Evolutionary conservation across 37 sponge, comb jelly and placozoan genomes (phyloP).

Genomic region (Agelas oroides): DNA sequence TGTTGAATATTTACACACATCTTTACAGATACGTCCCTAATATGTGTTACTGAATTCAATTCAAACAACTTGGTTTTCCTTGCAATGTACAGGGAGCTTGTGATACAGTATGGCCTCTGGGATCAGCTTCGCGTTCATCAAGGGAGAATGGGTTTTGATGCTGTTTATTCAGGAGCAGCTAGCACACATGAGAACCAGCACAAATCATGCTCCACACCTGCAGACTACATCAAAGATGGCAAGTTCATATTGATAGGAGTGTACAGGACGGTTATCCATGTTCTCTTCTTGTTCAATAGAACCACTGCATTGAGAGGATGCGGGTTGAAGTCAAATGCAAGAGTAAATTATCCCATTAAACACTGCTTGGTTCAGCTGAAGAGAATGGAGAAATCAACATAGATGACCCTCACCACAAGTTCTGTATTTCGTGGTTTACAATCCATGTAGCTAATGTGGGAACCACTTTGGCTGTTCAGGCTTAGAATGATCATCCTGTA

Average conservation of each 20-base stretch:
- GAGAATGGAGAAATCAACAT: constrained; percentile 28
- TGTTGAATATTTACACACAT: constrained; percentile 31
- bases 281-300: background rate
- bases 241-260: background rate
- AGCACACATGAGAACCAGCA: constrained; percentile 40
- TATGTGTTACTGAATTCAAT: constrained; percentile 1
- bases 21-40: background rate
- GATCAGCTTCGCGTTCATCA: constrained; percentile 72
- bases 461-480: constrained; percentile 32
- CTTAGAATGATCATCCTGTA: constrained; percentile 63
- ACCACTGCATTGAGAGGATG: constrained; percentile 1
- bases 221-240: constrained; percentile 50
- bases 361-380: constrained; percentile 22
- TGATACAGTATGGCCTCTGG: background rate
- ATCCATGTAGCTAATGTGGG: constrained; percentile 34
- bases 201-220: constrained; percentile 29
- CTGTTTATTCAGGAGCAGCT: constrained; percentile 67
- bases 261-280: background rate
- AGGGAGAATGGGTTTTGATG: constrained; percentile 69
- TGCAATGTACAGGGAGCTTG: background rate
- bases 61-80: background rate
- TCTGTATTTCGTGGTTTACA: constrained; percentile 64
- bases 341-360: constrained; percentile 74
- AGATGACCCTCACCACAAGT: constrained; percentile 19
- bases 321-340: too few species aligned